Conservation (phyloP, 1,140 invertebrate genomes). For the Drosophila ananassae region DNA sequence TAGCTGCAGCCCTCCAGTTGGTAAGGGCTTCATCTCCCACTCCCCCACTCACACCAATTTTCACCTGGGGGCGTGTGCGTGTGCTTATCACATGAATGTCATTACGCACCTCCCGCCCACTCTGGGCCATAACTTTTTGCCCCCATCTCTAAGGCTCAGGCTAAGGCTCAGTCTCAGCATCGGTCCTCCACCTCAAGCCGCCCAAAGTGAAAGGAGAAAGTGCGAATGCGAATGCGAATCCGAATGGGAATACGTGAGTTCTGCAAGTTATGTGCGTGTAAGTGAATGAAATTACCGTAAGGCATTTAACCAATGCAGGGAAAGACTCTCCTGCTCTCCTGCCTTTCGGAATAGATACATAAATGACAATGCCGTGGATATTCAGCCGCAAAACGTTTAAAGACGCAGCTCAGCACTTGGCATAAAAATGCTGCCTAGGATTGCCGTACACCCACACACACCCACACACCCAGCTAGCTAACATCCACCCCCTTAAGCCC, state of each 20-base stretch:
- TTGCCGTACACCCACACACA: conserved; percentile 9
- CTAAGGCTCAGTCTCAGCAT: too few species aligned
- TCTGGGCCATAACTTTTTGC: conserved; percentile 40
- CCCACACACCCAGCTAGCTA: neutral
- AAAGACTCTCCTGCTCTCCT: conserved; percentile 28
- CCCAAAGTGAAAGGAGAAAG: conserved; percentile 11
- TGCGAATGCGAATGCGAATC: conserved; percentile 52
- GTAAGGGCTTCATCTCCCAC: neutral
- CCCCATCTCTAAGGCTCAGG: conserved; percentile 3
- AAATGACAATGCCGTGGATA: conserved; percentile 73
- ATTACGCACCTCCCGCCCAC: conserved; percentile 66
- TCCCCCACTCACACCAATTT: conserved; percentile 7
- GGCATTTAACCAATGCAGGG: conserved; percentile 80
- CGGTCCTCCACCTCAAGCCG: neutral
- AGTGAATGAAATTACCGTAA: conserved; percentile 83
- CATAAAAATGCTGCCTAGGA: conserved; percentile 67
- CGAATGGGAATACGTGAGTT: conserved; percentile 81
- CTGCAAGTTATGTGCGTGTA: conserved; percentile 82
- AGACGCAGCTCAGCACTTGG: conserved; percentile 72
- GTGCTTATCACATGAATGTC: conserved; percentile 79
- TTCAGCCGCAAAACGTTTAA: conserved; percentile 76
- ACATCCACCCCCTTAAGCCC: neutral
- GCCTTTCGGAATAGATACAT: conserved; percentile 73
- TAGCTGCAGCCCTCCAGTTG: conserved; percentile 64
- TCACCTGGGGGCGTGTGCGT: conserved; percentile 73